These are phyloP conservation scores for Strigamia maritima DNA, from an alignment of 2,888 invertebrate species.

Conservation along the genomic window DNA sequence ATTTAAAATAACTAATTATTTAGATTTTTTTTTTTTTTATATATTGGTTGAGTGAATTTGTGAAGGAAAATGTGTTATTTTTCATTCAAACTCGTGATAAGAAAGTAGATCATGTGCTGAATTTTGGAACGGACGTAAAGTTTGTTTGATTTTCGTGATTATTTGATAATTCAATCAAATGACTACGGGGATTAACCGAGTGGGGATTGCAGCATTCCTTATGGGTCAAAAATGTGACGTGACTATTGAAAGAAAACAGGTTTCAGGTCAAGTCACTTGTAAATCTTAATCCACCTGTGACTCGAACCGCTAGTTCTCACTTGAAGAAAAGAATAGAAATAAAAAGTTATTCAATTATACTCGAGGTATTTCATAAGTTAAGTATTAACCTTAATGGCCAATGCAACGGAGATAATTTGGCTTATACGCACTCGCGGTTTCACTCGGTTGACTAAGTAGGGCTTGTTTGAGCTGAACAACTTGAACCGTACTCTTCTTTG, in stretches of 20 bases:
- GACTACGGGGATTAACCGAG: too few species aligned
- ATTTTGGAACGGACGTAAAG: not conserved
- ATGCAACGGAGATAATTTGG: not conserved
- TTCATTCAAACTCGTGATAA: not conserved
- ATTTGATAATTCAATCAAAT: too few species aligned
- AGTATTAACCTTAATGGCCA: not conserved
- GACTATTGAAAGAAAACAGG: not conserved
- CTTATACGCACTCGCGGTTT: not conserved
- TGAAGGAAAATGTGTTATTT: not conserved
- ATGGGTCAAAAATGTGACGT: not conserved
- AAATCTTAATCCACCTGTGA: slow-evolving; percentile 8
- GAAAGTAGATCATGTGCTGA: not conserved
- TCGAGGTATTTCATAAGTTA: not conserved
- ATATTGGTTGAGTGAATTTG: not conserved
- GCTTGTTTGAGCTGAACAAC: not conserved
- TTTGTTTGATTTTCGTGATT: too few species aligned
- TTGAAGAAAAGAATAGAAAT: slow-evolving; percentile 5
- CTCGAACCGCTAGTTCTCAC: not conserved
- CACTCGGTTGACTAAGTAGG: not conserved
- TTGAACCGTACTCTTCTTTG: not conserved
- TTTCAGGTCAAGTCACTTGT: slow-evolving; percentile 8
- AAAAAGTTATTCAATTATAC: slow-evolving; percentile 3
- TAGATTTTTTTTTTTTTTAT: not conserved
- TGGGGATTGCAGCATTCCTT: not conserved
- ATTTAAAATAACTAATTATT: not conserved